A percentile compares a stretch with the other conserved stretches of the same genome.
These are phyloP conservation scores for Gymnoscelis rufifasciata DNA, from an alignment of 2,888 invertebrate genomes.

Conservation along the genomic window DNA sequence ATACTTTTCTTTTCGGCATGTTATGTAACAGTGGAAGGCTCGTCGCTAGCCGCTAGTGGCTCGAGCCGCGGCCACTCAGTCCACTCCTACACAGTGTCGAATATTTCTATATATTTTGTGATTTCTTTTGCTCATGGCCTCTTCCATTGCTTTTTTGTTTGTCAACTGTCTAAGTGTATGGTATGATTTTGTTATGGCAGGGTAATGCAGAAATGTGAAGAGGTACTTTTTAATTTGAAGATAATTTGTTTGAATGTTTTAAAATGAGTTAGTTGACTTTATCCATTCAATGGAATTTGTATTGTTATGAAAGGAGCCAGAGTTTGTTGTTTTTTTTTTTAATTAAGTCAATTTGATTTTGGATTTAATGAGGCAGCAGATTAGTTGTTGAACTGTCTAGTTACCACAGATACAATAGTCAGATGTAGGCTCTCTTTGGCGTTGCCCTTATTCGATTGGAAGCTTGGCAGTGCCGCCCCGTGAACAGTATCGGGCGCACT, in stretches of 20 bases:
- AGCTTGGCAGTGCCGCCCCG: constrained; percentile 38
- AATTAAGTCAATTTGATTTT: constrained; percentile 72
- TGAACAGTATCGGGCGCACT: constrained; percentile 25
- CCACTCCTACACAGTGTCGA: constrained; percentile 56
- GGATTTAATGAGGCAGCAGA: constrained; percentile 71
- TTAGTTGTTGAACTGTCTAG: constrained; percentile 68
- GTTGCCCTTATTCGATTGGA: constrained; percentile 50
- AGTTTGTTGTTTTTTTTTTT: constrained; percentile 72
- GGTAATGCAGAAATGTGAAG: constrained; percentile 76
- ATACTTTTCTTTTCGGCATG: constrained; percentile 78
- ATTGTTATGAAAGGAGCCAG: constrained; percentile 74
- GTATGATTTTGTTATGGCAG: constrained; percentile 76
- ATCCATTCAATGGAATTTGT: constrained; percentile 76
- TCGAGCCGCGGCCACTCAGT: constrained; percentile 33
- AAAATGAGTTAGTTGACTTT: constrained; percentile 76
- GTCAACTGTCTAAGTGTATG: constrained; percentile 73
- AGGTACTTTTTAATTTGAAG: constrained; percentile 74
- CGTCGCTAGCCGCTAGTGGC: constrained; percentile 32
- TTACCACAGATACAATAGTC: constrained; percentile 75
- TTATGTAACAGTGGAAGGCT: constrained; percentile 67
- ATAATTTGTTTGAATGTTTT: constrained; percentile 74
- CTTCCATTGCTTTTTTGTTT: constrained; percentile 76
- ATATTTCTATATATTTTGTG: constrained; percentile 65
- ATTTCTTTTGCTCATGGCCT: constrained; percentile 75
- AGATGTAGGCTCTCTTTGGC: constrained; percentile 73